Conservation (phyloP, 2,888 invertebrate genomes). For the Dicyrtoma fusca region DNA sequence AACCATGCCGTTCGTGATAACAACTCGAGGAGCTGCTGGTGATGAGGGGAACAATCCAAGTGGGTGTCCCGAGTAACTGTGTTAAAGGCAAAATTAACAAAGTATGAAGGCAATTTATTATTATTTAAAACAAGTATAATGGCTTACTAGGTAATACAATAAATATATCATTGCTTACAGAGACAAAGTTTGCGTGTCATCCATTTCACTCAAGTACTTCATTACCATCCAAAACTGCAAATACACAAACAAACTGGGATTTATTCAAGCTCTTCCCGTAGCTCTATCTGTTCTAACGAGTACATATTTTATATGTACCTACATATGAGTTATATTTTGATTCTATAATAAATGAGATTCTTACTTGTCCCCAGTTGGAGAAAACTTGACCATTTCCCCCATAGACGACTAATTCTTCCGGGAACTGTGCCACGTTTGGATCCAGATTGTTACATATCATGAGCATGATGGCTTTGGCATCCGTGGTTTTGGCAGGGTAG, state of each 20-base stretch:
- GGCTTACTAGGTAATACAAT: no score
- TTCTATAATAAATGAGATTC: no score
- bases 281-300: slow-evolving; percentile 12
- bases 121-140: no score
- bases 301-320: slow-evolving; percentile 1
- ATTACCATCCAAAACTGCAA: slow-evolving; percentile 65
- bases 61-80: slow-evolving; percentile 69
- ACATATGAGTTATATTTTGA: no score
- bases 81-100: no score
- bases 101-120: no score
- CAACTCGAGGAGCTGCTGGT: slow-evolving; percentile 63
- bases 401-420: slow-evolving; percentile 66
- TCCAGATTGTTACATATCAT: slow-evolving; percentile 70
- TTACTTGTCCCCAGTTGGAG: slow-evolving; percentile 68
- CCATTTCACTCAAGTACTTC: slow-evolving; percentile 65
- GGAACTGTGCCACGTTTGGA: slow-evolving; percentile 67
- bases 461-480: slow-evolving; percentile 65
- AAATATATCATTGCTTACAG: no score
- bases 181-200: slow-evolving; percentile 64
- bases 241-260: no score
- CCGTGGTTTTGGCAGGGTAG: slow-evolving; percentile 61
- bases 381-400: slow-evolving; percentile 70
- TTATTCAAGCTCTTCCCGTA: no score
- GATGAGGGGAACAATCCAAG: slow-evolving; percentile 65
- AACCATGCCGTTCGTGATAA: slow-evolving; percentile 70